phyloP scores from a whole-genome alignment of 2,113 vertebrate genomes.

The Microcebus jonahi region DNA sequence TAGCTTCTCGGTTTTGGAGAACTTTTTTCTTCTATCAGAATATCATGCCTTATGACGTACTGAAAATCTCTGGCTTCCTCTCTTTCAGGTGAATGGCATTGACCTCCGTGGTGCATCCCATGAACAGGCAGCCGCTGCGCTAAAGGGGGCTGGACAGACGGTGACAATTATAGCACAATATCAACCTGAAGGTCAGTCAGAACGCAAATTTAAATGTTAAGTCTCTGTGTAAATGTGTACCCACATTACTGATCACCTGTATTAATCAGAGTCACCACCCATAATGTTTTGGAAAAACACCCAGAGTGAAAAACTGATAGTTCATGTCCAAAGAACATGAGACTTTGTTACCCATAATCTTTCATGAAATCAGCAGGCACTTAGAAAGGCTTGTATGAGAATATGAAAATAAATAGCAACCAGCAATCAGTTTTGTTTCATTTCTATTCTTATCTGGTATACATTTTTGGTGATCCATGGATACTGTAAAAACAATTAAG shows the following conservation, averaged over 20 bases:
- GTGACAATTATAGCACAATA: constrained; percentile 98
- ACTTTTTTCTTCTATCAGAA: not conserved
- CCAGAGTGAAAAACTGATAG: constrained; percentile 1
- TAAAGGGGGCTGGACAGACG: constrained; percentile 97
- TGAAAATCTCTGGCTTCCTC: constrained; percentile 20
- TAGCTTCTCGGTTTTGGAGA: not conserved
- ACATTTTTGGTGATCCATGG: not conserved
- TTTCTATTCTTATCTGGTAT: constrained; percentile 7
- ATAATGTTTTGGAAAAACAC: constrained; percentile 6
- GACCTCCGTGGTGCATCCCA: constrained; percentile 96
- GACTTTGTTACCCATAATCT: not conserved
- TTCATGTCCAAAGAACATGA: constrained; percentile 12
- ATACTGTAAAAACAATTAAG: constrained; percentile 26
- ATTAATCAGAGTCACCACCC: not conserved
- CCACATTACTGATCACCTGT: not conserved
- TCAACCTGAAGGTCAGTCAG: constrained; percentile 94
- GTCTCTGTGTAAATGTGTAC: not conserved
- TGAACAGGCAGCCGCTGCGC: constrained; percentile 95
- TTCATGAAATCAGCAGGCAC: constrained; percentile 32
- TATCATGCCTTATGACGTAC: not conserved
- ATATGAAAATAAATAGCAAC: constrained; percentile 20
- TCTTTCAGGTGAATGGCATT: constrained; percentile 93
- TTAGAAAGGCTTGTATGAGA: not conserved
- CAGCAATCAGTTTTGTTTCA: constrained; percentile 6
- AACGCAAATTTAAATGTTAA: not conserved